Evolutionary conservation across 2,113 vertebrate genomes (phyloP).

Genomic region (Seriola aureovittata): DNA sequence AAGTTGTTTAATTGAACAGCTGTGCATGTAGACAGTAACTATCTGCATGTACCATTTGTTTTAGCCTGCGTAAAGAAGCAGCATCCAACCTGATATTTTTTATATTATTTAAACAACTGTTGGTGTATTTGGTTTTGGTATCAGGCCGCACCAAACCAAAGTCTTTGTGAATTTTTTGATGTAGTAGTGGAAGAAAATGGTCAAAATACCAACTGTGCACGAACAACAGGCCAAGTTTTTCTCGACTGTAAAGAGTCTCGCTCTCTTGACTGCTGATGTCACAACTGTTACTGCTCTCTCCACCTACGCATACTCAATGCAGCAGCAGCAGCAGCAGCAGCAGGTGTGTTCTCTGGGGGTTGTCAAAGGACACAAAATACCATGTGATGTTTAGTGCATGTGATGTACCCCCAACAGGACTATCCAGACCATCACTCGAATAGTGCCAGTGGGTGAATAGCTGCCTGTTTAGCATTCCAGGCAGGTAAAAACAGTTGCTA

Average conservation of each 20-base stretch:
- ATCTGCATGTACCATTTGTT: background rate
- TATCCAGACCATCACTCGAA: background rate
- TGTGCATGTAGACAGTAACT: background rate
- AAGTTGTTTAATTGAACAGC: background rate
- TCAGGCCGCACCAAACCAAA: background rate
- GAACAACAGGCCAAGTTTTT: background rate
- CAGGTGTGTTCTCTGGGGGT: background rate
- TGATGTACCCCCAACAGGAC: background rate
- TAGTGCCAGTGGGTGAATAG: constrained; percentile 6
- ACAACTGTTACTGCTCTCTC: constrained; percentile 21
- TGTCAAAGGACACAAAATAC: constrained; percentile 37
- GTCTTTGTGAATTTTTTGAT: background rate
- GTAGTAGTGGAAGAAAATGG: background rate
- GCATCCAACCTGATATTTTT: background rate
- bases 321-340: constrained; percentile 21
- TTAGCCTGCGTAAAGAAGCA: background rate
- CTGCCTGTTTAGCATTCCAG: constrained; percentile 20
- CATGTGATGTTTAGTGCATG: constrained; percentile 31
- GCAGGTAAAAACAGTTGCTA: background rate
- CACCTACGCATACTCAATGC: background rate
- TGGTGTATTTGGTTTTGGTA: background rate
- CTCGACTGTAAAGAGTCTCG: background rate
- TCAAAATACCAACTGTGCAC: constrained; percentile 3
- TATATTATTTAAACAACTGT: background rate
- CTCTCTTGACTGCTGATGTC: constrained; percentile 28